Evolutionary conservation across 2,888 invertebrate genomes (phyloP), one percentile per base, ranked within the genome.

Genomic region (Cyclophora punctaria): DNA sequence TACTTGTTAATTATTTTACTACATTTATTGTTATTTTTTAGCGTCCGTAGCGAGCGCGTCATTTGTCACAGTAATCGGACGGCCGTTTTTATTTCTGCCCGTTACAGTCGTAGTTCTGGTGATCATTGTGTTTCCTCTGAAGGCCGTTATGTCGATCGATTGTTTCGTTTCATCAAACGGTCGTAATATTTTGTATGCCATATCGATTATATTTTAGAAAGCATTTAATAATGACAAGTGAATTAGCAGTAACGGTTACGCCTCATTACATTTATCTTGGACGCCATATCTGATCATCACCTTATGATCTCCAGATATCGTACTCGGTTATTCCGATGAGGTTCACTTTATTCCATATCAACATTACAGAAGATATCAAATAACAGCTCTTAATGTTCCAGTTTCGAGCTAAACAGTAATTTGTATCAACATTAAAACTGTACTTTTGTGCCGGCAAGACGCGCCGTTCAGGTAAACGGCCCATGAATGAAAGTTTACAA

Each of bases 111-210:
- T n/a, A n/a, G 42, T 48, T 44, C 49, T 37, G 4, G 37, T 37
- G 5, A 37, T 37, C 20, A 37, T 37, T 37, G 4, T 37, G 37
- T 37, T 37, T 37, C 5, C 37, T 50, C 57, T 57, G 64, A 67
- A 73, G 69, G 73, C 59, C 67, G 66, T 63, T 58, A 64, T 59
- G 60, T 63, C 64, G 55, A 58, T 63, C 64, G 55, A 58, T 56
- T 57, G 58, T 56, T 60, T 48, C 48, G 51, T 53, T 56, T 60
- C 50, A 51, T 50, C 57, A 61, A 20, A 63, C 42, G 43, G 34
- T 64, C 56, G 20, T 37, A 37, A 37, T 37, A 37, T 37, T 37
- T 37, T 37, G 57, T 60, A 53, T 62, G 56, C 54, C 63, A 62
- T 63, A 58, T 56, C 66, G 57, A 66, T 4, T 37, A 55, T 64